Conservation (phyloP, 2,797 vertebrate genomes). For the Atherinosoma microstoma region DNA sequence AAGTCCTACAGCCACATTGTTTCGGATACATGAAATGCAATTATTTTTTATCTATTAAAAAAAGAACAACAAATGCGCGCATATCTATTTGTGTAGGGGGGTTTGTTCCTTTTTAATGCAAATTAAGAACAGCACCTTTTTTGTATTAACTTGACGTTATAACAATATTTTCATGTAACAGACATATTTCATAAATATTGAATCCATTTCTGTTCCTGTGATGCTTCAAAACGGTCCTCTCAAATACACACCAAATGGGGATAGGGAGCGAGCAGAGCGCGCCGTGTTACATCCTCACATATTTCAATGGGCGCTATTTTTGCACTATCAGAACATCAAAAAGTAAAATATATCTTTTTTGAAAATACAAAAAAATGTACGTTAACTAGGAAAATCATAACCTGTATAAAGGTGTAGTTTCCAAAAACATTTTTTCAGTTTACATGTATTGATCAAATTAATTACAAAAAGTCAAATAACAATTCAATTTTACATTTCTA, state of each 20-base stretch:
- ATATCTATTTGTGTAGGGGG: not conserved
- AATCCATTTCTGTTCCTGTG: not conserved
- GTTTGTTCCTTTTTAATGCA: not conserved
- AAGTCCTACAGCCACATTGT: not conserved
- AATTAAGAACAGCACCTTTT: not conserved
- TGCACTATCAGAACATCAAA: not conserved
- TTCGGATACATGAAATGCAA: constrained; percentile 5
- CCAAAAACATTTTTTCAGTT: too few relatives aligned
- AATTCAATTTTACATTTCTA: too few relatives aligned
- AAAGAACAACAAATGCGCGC: not conserved
- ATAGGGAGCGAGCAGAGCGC: constrained; percentile 12
- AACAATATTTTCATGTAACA: not conserved
- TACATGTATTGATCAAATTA: too few relatives aligned
- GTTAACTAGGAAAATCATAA: not conserved
- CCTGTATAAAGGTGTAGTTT: too few relatives aligned
- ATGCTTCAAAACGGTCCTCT: not conserved
- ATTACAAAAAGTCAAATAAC: too few relatives aligned
- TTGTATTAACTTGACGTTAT: too few relatives aligned
- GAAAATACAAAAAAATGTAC: not conserved
- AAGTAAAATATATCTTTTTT: not conserved
- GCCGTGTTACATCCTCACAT: not conserved
- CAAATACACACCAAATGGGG: constrained; percentile 37
- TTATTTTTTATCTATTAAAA: not conserved
- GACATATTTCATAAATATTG: not conserved
- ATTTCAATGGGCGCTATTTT: not conserved